phyloP scores from a whole-genome alignment of 2,113 vertebrate species.

The Clarias batrachus region DNA sequence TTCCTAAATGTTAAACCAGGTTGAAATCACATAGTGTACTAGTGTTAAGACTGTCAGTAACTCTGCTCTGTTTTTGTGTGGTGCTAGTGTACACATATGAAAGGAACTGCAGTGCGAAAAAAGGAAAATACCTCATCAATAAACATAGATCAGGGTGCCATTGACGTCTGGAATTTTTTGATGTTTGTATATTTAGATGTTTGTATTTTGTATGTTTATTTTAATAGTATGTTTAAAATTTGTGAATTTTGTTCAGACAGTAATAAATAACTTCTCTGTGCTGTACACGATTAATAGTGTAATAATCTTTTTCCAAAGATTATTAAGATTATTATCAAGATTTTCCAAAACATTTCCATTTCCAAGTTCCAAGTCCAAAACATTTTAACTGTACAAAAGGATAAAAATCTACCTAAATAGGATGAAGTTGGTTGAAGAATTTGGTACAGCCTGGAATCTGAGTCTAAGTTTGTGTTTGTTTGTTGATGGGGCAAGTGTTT shows the following conservation, averaged over 20 bases:
- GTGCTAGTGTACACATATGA: too few relatives aligned
- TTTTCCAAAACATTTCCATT: background rate
- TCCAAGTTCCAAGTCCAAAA: background rate
- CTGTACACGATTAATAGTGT: background rate
- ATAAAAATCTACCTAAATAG: background rate
- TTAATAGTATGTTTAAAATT: background rate
- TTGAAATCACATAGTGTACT: background rate
- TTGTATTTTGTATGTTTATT: background rate
- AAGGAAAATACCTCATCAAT: background rate
- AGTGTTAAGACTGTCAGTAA: background rate
- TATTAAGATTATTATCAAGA: background rate
- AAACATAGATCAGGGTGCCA: background rate
- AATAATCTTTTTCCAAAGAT: background rate
- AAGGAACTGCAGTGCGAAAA: too few relatives aligned
- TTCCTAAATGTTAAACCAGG: background rate
- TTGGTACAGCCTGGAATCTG: background rate
- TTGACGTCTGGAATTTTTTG: background rate
- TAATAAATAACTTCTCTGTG: background rate
- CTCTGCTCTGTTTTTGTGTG: too few relatives aligned
- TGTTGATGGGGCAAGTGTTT: background rate
- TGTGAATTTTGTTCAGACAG: background rate
- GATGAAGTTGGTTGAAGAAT: background rate
- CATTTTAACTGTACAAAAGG: background rate
- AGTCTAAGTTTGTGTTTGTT: background rate
- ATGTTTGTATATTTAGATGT: background rate